Conservation (phyloP, 2,797 vertebrate genomes). For the Zalophus californianus region DNA sequence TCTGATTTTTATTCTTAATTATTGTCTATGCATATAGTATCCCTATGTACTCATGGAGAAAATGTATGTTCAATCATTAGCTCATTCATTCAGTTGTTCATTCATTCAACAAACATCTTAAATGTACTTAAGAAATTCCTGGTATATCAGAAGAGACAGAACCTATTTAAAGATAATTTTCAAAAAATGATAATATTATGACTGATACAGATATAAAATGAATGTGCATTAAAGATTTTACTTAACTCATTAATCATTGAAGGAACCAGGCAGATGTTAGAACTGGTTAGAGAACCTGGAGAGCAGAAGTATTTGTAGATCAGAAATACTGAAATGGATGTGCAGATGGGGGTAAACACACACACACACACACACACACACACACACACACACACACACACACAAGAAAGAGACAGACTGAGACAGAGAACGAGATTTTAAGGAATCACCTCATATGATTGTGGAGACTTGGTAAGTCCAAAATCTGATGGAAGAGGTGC, state of each 20-base stretch:
- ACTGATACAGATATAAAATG: constrained; percentile 3
- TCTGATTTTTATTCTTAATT: constrained; percentile 2
- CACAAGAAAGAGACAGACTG: neutral
- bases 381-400: too few relatives aligned
- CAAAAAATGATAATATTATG: neutral
- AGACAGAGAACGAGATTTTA: neutral
- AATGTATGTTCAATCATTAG: neutral
- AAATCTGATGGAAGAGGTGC: neutral
- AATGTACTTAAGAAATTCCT: neutral
- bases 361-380: neutral
- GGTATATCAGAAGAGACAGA: constrained; percentile 1
- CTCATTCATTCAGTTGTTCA: constrained; percentile 30
- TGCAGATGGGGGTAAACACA: neutral
- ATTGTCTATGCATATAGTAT: neutral
- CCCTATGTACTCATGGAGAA: neutral
- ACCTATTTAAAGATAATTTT: neutral
- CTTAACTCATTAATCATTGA: constrained; percentile 2
- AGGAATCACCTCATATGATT: neutral
- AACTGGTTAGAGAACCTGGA: neutral
- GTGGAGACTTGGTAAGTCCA: neutral
- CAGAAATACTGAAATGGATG: constrained; percentile 45
- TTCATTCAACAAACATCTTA: constrained; percentile 32
- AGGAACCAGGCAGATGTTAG: neutral
- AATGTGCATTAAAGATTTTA: constrained; percentile 41
- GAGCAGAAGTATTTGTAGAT: constrained; percentile 9